A percentile compares a stretch with the other conserved stretches of the same genome.
Evolutionary conservation across 2,888 invertebrate genomes (phyloP).

Genomic region (Harpalus rufipes): DNA sequence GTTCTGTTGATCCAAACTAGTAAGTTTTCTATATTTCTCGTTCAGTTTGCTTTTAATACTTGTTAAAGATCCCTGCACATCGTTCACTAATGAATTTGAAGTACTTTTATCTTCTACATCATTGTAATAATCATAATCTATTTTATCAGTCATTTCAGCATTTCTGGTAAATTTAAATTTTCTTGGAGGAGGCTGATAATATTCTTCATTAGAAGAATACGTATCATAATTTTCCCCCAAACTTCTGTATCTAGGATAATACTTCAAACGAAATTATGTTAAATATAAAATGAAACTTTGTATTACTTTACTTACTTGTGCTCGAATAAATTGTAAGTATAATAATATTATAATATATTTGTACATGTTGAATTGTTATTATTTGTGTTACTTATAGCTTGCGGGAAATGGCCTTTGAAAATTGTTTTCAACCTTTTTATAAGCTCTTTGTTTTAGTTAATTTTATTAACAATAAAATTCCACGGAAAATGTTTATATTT

Average conservation of each 20-base stretch:
- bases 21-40: not conserved
- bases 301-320: constrained; percentile 36
- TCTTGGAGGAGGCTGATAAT: not conserved
- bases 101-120: not conserved
- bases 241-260: not conserved
- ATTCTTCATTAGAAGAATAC: constrained; percentile 1
- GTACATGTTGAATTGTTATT: constrained; percentile 1
- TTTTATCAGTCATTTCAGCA: not conserved
- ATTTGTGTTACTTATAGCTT: not conserved
- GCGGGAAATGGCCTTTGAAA: not conserved
- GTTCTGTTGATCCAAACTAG: constrained; percentile 15
- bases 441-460: constrained; percentile 21
- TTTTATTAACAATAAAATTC: constrained; percentile 31
- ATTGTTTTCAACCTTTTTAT: constrained; percentile 8
- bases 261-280: not conserved
- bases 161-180: too few species aligned
- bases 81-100: not conserved
- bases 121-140: not conserved
- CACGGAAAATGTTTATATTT: not conserved
- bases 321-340: constrained; percentile 19
- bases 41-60: constrained; percentile 7
- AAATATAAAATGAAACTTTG: not conserved
- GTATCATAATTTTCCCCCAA: constrained; percentile 24
- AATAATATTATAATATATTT: not conserved
- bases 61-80: not conserved